These are phyloP conservation scores for Urocyon cinereoargenteus DNA, from an alignment of 2,797 vertebrate species.

Conservation along the genomic window DNA sequence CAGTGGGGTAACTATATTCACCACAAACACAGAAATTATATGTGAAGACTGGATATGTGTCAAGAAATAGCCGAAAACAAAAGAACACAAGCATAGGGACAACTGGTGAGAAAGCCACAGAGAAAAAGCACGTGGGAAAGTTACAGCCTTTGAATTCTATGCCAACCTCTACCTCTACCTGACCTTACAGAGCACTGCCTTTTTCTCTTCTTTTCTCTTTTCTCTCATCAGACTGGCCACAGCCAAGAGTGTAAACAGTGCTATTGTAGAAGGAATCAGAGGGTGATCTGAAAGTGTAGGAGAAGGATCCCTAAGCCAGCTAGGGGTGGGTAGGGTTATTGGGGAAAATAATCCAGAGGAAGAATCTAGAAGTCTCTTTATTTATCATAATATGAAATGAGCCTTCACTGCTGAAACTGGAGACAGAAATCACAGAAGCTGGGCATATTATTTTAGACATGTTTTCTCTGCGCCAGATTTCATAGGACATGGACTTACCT, in stretches of 20 bases:
- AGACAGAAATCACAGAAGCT: background rate
- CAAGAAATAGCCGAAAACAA: background rate
- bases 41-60: background rate
- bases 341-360: background rate
- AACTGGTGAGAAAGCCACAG: background rate
- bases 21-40: background rate
- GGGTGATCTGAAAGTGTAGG: background rate
- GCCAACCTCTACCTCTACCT: background rate
- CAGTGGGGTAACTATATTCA: background rate
- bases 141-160: background rate
- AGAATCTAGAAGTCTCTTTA: background rate
- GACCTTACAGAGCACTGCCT: background rate
- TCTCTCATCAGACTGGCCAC: background rate
- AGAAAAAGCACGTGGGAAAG: background rate
- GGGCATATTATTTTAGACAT: background rate
- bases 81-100: background rate
- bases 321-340: background rate
- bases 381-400: background rate
- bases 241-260: background rate
- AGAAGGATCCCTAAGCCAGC: background rate
- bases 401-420: background rate
- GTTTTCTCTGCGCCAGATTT: constrained; percentile 3
- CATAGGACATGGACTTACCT: background rate
- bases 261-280: background rate
- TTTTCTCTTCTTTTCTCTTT: background rate